Conservation (phyloP, 92 coral and sea anemone genomes). For the Heteractis magnifica region DNA sequence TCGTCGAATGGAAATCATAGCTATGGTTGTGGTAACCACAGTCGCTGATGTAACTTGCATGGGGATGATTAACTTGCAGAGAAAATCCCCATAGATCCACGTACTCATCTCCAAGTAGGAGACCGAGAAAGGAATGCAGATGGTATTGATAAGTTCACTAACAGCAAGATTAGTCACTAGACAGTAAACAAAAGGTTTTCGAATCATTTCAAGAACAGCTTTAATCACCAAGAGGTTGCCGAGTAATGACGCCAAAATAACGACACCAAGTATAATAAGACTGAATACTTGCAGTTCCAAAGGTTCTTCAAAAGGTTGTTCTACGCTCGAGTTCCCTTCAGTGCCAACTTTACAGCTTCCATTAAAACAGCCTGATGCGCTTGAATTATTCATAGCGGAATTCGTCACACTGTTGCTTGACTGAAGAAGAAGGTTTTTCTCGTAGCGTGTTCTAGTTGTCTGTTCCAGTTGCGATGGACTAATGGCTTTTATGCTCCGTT, state of each 20-base stretch:
- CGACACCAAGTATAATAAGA: slow-evolving; percentile 29
- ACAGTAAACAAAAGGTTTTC: slow-evolving; percentile 59
- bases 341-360: neutral
- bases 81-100: slow-evolving; percentile 72
- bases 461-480: neutral
- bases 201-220: slow-evolving; percentile 29
- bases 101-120: slow-evolving; percentile 38
- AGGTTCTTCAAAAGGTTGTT: slow-evolving; percentile 19
- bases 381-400: slow-evolving; percentile 7
- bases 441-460: neutral
- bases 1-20: slow-evolving; percentile 55
- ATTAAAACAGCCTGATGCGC: neutral
- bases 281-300: slow-evolving; percentile 7
- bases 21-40: slow-evolving; percentile 69
- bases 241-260: slow-evolving; percentile 39
- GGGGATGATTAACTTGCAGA: slow-evolving; percentile 59
- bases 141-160: slow-evolving; percentile 63
- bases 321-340: neutral
- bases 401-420: neutral
- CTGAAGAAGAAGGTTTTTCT: neutral
- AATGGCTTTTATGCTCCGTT: neutral
- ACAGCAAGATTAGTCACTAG: slow-evolving; percentile 75
- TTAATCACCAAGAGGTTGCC: slow-evolving; percentile 60
- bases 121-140: slow-evolving; percentile 56
- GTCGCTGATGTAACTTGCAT: slow-evolving; percentile 56